Evolutionary conservation across 2,113 vertebrate species (phyloP), one percentile per base, ranked within the genome.

Genomic region (Lipotes vexillifer): DNA sequence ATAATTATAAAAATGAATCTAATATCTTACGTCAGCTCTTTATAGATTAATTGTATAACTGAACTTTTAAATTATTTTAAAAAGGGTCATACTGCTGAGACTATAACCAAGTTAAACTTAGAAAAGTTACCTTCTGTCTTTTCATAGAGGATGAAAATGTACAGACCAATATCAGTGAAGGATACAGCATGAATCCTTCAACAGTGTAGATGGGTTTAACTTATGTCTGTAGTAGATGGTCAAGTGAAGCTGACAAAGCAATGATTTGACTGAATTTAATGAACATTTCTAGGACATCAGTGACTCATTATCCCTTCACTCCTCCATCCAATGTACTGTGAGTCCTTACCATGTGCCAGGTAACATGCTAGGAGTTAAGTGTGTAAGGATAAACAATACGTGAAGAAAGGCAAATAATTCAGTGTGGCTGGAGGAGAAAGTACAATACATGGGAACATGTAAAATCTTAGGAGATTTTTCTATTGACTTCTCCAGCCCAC

Each of bases 1-100:
- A 97, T 80, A 98, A 98, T 98, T 96, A 93, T 33, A 92, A 97
- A 95, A 97, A 68, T 94, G 88, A 97, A 95, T 90, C 74, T 98
- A 97, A 90, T 77, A 96, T 85, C 85, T 96, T 86, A 66, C 86
- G 80, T 92, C 93, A 97, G 59, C n/a, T 96, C 96, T 91, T 97
- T 92, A 93, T 33, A 96, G 57, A 98, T 86, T 31, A 80, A 69
- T 91, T 78, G 68, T 96, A 95, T 89, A 88, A 89, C 75, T 96
- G 69, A 95, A 49, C 44, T 95, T 97, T 88, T 95, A 33, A 94
- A 96, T 81, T 86, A 92, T 90, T 95, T 92, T 92, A 8, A 68
- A 96, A 97, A 93, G 38, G 78, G 1, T 85, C 38, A 93, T 61
- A 80, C n/a, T 91, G 65, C 29, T 93, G 55, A 95, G 38, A 83